Evolutionary conservation across 2,113 vertebrate species (phyloP).

Genomic region (Saguinus midas): DNA sequence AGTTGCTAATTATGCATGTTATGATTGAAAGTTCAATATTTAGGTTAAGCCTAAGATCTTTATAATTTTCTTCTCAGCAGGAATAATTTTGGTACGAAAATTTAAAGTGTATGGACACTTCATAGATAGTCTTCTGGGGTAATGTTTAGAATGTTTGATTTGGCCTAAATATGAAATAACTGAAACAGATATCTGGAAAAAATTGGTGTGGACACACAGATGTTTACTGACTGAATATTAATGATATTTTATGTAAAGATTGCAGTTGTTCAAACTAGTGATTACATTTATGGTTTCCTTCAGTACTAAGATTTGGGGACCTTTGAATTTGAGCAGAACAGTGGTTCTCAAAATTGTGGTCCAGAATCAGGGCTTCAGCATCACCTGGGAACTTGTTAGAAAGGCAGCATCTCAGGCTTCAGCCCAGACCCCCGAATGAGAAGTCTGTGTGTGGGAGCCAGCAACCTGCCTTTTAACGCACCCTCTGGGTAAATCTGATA

Average conservation of each 20-base stretch:
- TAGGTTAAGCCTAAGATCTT: not conserved
- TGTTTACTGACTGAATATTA: not conserved
- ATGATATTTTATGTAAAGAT: not conserved
- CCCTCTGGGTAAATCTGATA: not conserved
- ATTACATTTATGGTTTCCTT: not conserved
- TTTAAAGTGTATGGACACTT: not conserved
- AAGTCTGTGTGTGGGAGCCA: not conserved
- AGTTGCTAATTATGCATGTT: not conserved
- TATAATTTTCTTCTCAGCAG: conserved; percentile 6
- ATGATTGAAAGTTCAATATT: not conserved
- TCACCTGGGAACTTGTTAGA: not conserved
- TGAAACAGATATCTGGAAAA: not conserved
- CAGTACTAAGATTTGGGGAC: not conserved
- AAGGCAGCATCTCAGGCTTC: not conserved
- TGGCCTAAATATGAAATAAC: not conserved
- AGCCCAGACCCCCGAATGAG: not conserved
- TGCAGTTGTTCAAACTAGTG: not conserved
- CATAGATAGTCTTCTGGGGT: not conserved
- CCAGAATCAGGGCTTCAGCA: not conserved
- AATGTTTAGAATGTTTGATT: not conserved
- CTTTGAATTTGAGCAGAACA: not conserved
- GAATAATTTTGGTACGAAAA: not conserved
- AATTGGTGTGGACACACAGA: not conserved
- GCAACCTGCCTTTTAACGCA: not conserved
- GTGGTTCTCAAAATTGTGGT: not conserved